Conservation (phyloP, 2,797 vertebrate genomes). For the Ficedula albicollis region DNA sequence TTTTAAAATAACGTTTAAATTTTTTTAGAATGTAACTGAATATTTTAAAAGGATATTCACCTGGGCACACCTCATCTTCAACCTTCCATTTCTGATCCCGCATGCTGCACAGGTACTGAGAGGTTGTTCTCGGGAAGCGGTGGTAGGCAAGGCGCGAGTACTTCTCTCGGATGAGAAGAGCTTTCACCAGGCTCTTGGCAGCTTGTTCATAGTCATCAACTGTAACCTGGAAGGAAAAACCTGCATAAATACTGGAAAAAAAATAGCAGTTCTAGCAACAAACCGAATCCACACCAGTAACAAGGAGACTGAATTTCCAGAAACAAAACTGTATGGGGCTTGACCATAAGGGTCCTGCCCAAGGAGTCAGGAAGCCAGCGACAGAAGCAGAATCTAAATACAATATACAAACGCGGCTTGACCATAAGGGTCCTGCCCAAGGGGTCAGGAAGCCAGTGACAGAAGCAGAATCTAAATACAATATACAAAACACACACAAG, state of each 20-base stretch:
- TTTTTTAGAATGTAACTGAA: background rate
- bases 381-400: background rate
- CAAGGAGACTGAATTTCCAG: background rate
- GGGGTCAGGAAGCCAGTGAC: background rate
- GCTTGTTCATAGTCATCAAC: slow-evolving; percentile 96
- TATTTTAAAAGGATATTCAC: slow-evolving; percentile 64
- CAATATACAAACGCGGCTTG: background rate
- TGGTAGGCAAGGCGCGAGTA: slow-evolving; percentile 91
- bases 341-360: background rate
- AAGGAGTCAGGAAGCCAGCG: background rate
- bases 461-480: background rate
- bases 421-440: background rate
- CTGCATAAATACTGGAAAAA: background rate
- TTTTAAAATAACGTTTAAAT: background rate
- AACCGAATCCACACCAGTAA: background rate
- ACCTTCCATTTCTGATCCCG: slow-evolving; percentile 78
- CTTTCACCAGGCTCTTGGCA: slow-evolving; percentile 85
- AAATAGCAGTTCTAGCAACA: background rate
- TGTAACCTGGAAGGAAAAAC: slow-evolving; percentile 82
- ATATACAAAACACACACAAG: background rate
- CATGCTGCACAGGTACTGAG: slow-evolving; percentile 82
- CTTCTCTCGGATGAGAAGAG: slow-evolving; percentile 91
- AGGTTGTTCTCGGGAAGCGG: slow-evolving; percentile 85
- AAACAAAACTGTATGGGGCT: background rate
- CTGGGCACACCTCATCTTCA: slow-evolving; percentile 87